These are phyloP conservation scores for Lynx canadensis DNA, from an alignment of 2,113 vertebrate species.

Conservation along the genomic window DNA sequence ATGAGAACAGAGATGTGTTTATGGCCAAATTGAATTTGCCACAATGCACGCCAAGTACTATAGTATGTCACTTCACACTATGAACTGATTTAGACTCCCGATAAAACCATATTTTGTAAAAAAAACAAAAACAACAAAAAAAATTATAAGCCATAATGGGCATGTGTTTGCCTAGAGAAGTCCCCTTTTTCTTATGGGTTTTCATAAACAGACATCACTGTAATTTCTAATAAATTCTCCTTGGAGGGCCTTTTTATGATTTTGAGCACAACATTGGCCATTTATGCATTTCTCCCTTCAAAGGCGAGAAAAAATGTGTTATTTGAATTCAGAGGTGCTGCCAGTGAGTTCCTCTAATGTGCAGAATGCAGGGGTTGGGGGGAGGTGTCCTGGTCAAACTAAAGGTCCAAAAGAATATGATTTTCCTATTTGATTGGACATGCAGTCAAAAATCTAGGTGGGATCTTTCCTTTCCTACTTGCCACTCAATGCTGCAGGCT, in stretches of 20 bases:
- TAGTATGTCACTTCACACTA: not conserved
- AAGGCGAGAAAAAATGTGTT: not conserved
- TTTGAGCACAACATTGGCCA: not conserved
- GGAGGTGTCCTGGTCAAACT: not conserved
- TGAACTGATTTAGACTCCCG: not conserved
- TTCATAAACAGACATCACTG: not conserved
- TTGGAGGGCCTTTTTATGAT: not conserved
- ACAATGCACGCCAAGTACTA: not conserved
- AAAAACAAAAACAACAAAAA: not conserved
- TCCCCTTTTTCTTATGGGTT: not conserved
- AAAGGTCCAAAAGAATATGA: not conserved
- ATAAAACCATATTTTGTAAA: not conserved
- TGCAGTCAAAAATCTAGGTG: not conserved
- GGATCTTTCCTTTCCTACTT: not conserved
- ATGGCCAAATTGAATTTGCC: not conserved
- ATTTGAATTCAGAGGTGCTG: not conserved
- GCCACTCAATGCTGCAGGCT: not conserved
- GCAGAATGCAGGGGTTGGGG: not conserved
- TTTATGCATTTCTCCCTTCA: constrained; percentile 1
- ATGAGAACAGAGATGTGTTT: not conserved
- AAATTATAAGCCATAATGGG: not conserved
- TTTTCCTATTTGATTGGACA: not conserved
- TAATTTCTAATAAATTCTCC: constrained; percentile 4
- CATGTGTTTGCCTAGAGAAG: not conserved
- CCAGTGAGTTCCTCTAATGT: not conserved